Evolutionary conservation across 1,140 invertebrate species (phyloP).

Genomic region (Trissolcus basalis): DNA sequence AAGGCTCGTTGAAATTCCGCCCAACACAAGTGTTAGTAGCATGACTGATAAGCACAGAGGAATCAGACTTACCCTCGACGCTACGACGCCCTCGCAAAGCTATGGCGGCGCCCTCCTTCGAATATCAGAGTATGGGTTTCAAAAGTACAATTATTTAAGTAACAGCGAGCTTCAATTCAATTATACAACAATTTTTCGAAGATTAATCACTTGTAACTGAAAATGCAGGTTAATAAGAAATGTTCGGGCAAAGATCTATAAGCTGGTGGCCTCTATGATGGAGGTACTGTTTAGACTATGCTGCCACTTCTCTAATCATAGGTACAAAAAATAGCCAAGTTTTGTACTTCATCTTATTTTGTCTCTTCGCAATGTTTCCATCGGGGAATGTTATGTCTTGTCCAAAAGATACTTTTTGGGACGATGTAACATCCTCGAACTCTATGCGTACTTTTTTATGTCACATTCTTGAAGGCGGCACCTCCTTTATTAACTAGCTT

Average conservation of each 20-base stretch:
- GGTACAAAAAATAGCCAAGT: constrained; percentile 73
- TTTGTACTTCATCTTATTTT: constrained; percentile 59
- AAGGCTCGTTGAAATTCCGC: constrained; percentile 85
- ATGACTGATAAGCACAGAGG: constrained; percentile 73
- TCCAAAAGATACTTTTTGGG: too few species aligned
- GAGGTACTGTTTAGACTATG: constrained; percentile 81
- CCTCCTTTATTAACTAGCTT: too few species aligned
- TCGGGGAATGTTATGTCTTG: too few species aligned
- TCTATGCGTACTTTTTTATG: too few species aligned
- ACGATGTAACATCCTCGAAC: too few species aligned
- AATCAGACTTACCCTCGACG: constrained; percentile 79
- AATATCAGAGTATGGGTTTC: constrained; percentile 78
- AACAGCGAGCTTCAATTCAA: too few species aligned
- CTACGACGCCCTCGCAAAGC: constrained; percentile 72
- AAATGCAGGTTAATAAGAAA: constrained; percentile 77
- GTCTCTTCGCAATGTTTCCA: not conserved
- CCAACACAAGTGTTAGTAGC: constrained; percentile 75
- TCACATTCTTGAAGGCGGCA: too few species aligned
- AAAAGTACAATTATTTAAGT: too few species aligned
- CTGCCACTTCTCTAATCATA: constrained; percentile 80
- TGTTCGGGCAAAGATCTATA: constrained; percentile 79
- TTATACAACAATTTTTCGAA: too few species aligned
- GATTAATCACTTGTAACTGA: constrained; percentile 71
- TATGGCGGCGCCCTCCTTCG: constrained; percentile 76
- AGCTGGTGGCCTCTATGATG: constrained; percentile 79